These are phyloP conservation scores for Brachyptera risi DNA, from an alignment of 2,888 invertebrate species.

Conservation along the genomic window DNA sequence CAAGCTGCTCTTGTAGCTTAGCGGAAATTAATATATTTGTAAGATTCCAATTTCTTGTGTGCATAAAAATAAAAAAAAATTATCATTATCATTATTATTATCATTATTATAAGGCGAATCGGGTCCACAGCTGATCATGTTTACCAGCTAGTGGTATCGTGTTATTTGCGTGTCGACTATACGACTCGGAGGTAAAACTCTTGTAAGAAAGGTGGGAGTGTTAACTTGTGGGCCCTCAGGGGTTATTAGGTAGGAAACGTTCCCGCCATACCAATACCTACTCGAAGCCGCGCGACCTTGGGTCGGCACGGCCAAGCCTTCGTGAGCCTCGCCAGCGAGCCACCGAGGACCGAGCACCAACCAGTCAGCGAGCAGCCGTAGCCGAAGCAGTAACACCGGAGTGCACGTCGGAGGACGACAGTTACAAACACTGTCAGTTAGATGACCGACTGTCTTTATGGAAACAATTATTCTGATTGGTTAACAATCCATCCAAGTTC, in stretches of 20 bases:
- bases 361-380: background rate
- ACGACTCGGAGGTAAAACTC: background rate
- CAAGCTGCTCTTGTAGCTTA: too few species aligned
- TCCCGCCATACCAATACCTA: constrained; percentile 24
- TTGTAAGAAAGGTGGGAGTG: constrained; percentile 19
- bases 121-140: background rate
- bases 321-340: background rate
- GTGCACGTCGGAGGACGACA: too few species aligned
- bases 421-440: too few species aligned
- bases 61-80: constrained; percentile 1
- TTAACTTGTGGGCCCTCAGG: constrained; percentile 11
- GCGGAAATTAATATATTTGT: too few species aligned
- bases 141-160: background rate
- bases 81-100: background rate
- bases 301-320: constrained; percentile 7
- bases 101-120: background rate
- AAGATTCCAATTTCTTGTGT: too few species aligned
- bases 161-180: constrained; percentile 5
- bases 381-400: background rate
- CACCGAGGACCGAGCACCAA: background rate
- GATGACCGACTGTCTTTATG: too few species aligned
- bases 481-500: too few species aligned
- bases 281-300: constrained; percentile 30
- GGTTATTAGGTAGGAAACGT: constrained; percentile 25
- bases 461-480: too few species aligned